Base-by-base conservation (phyloP, 2,888 invertebrate species). In the Drosophila atripex region DNA sequence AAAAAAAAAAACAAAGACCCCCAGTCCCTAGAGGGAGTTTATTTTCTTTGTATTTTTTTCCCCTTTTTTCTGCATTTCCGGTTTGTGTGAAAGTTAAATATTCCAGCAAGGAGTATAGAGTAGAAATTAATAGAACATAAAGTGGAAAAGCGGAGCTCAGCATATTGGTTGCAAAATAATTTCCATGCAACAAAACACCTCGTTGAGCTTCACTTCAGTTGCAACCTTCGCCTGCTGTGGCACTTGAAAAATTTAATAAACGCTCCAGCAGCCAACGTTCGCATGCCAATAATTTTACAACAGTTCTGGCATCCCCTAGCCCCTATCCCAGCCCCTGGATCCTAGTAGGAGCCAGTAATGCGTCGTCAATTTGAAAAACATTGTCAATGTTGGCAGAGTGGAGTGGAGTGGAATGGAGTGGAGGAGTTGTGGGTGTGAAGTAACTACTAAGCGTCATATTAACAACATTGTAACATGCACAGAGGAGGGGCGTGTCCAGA, bases 201-300 rank as follows among this genome's bases (percentile, higher is more conserved):
- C 50, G 23, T 28, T 16, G 21, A 38, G 21, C 21, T 1, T 30
- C 39, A 18, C 30, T 25, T 39, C 47, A 35, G 35, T n/a, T 8
- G 4, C 35, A 35, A 4, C 35, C 11, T 35, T 32, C 35, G 21
- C 9, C 12, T 8, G 9, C 11, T 61, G 75, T 61, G 86, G 77
- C 82, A 82, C 88, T 87, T 87, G 60, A 85, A 82, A 82, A 87
- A 82, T 87, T 82, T 87, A 82, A 82, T 82, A 87, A 87, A 87
- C 87, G 86, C 75, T 80, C 78, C 87, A 73, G 87, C 87, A 75
- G 87, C n/a, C 87, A 78, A 80, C 87, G 85, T 75, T 85, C 75
- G 87, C 82, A 87, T 87, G 82, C 87, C 82, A 82, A 82, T 82
- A 82, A 82, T 87, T 87, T 85, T 41, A 70, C 46, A 61, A 32